These are phyloP conservation scores for Mya arenaria DNA, from an alignment of 1,140 invertebrate species.

Conservation along the genomic window DNA sequence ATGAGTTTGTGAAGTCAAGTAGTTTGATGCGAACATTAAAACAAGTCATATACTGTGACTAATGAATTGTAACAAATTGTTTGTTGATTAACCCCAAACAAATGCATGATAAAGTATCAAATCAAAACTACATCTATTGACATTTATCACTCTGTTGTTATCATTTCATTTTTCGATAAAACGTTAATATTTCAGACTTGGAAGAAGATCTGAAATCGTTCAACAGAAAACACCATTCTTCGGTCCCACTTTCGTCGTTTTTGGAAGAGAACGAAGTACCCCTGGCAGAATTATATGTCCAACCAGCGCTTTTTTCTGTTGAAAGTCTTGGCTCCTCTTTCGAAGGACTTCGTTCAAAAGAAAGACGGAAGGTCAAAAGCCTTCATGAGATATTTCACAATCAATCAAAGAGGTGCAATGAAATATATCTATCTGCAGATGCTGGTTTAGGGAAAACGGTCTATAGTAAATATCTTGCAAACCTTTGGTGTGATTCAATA, in stretches of 20 bases:
- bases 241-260: neutral
- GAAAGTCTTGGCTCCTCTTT: neutral
- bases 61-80: too few relatives aligned
- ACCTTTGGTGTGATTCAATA: neutral
- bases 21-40: too few relatives aligned
- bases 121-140: too few relatives aligned
- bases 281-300: neutral
- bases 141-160: too few relatives aligned
- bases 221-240: neutral
- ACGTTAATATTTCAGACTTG: neutral
- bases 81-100: too few relatives aligned
- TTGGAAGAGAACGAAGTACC: neutral
- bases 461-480: neutral
- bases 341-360: neutral
- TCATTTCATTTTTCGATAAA: too few relatives aligned
- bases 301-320: neutral
- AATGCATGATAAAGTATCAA: too few relatives aligned
- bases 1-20: too few relatives aligned
- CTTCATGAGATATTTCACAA: neutral
- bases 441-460: slow-evolving; percentile 21
- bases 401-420: neutral
- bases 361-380: neutral
- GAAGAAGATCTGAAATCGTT: neutral
- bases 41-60: too few relatives aligned
- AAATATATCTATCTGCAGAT: slow-evolving; percentile 14